Evolutionary conservation across 1,140 invertebrate genomes (phyloP).

Genomic region (Atta colombica): DNA sequence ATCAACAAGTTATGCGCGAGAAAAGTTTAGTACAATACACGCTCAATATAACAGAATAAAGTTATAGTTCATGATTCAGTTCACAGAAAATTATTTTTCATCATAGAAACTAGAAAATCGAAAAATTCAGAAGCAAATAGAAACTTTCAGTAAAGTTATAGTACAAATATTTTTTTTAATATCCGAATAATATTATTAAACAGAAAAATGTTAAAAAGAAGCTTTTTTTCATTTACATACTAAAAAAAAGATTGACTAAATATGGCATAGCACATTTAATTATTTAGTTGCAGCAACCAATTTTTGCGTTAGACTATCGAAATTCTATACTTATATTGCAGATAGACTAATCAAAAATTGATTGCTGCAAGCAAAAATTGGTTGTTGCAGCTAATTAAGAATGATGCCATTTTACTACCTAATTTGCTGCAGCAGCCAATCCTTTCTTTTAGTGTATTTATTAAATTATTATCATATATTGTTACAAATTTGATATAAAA

Average conservation of each 20-base stretch:
- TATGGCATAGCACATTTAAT: no score
- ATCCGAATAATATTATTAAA: background rate
- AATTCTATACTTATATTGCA: no score
- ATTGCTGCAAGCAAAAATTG: no score
- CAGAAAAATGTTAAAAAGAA: background rate
- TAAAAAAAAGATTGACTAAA: no score
- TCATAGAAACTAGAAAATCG: background rate
- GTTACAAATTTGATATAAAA: background rate
- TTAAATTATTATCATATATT: background rate
- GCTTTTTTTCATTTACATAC: background rate
- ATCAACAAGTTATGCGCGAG: slow-evolving; percentile 7
- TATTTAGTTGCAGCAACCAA: no score
- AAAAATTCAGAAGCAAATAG: background rate
- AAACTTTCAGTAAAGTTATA: background rate
- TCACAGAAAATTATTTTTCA: background rate
- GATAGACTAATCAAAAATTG: no score
- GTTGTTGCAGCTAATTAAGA: no score
- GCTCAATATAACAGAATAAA: background rate
- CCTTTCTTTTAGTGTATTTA: no score
- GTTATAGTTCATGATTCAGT: background rate
- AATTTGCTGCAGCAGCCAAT: no score
- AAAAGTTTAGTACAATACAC: background rate
- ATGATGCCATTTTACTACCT: no score
- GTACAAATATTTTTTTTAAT: background rate
- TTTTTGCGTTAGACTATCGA: no score